Conservation (phyloP, 2,888 invertebrate species). For the Synergus japonicus region DNA sequence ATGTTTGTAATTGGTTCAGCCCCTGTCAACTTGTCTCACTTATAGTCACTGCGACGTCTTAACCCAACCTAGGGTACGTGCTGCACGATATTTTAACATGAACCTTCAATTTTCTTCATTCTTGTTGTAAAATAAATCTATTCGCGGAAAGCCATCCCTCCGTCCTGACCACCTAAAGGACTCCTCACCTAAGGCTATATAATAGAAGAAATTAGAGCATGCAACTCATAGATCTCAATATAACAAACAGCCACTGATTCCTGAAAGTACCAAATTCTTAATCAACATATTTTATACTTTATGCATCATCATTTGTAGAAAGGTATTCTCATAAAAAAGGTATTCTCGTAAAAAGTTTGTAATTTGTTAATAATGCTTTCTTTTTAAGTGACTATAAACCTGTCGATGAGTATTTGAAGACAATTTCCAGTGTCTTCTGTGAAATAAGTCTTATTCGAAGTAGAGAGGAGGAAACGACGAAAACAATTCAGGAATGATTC, state of each 20-base stretch:
- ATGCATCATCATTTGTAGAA: not conserved
- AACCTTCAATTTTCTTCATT: constrained; percentile 56
- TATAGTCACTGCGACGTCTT: constrained; percentile 68
- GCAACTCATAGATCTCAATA: not conserved
- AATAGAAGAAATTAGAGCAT: not conserved
- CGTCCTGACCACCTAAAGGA: constrained; percentile 4
- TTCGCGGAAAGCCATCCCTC: constrained; percentile 25
- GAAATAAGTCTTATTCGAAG: constrained; percentile 34
- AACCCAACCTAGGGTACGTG: constrained; percentile 62
- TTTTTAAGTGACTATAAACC: constrained; percentile 31
- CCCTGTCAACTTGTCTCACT: constrained; percentile 74
- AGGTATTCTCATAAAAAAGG: not conserved
- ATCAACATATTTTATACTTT: not conserved
- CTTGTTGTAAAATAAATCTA: not conserved
- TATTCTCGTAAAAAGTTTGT: constrained; percentile 6
- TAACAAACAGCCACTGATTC: not conserved
- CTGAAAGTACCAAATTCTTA: not conserved
- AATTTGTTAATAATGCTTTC: constrained; percentile 32
- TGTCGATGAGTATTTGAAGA: constrained; percentile 38
- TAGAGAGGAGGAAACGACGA: constrained; percentile 43
- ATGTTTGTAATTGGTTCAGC: constrained; percentile 75
- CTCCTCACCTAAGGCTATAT: not conserved
- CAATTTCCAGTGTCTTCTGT: constrained; percentile 21
- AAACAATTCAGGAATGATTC: constrained; percentile 53
- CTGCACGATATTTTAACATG: constrained; percentile 64